These are phyloP conservation scores for Siniperca obscura DNA, from an alignment of 2,797 vertebrate genomes.

Conservation along the genomic window DNA sequence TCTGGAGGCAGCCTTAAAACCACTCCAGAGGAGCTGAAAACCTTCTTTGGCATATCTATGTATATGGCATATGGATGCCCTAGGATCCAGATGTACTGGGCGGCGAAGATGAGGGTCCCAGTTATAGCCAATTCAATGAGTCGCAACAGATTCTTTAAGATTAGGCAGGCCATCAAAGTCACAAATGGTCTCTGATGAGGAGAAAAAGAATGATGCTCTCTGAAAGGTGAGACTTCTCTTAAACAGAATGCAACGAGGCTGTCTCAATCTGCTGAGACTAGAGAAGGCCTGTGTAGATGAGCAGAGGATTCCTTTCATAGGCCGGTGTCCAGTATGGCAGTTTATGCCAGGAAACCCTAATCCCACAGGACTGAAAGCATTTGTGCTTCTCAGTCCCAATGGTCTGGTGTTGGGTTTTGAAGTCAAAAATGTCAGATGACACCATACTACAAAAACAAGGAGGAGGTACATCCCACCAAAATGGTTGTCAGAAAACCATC, in stretches of 20 bases:
- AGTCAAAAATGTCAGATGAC: background rate
- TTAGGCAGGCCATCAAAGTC: background rate
- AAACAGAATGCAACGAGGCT: background rate
- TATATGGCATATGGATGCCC: no score
- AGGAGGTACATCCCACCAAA: no score
- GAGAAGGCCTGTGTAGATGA: background rate
- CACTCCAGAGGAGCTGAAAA: background rate
- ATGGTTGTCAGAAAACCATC: no score
- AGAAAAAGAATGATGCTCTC: background rate
- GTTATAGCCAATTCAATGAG: conserved; percentile 7
- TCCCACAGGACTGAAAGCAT: conserved; percentile 2
- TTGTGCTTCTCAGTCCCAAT: background rate
- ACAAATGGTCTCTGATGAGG: background rate
- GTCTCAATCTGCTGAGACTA: background rate
- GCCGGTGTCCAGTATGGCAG: background rate
- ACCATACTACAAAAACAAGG: no score
- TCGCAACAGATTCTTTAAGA: background rate
- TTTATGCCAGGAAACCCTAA: background rate
- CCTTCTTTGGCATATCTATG: background rate
- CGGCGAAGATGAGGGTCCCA: background rate
- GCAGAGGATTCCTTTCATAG: background rate
- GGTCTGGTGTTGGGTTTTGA: conserved; percentile 6
- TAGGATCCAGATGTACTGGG: background rate
- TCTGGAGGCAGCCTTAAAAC: no score
- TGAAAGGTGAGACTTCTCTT: background rate